Percentiles rank a stretch among this genome's conserved stretches.
Evolutionary conservation across 2,113 vertebrate species (phyloP).

Genomic region (Oncorhynchus nerka): DNA sequence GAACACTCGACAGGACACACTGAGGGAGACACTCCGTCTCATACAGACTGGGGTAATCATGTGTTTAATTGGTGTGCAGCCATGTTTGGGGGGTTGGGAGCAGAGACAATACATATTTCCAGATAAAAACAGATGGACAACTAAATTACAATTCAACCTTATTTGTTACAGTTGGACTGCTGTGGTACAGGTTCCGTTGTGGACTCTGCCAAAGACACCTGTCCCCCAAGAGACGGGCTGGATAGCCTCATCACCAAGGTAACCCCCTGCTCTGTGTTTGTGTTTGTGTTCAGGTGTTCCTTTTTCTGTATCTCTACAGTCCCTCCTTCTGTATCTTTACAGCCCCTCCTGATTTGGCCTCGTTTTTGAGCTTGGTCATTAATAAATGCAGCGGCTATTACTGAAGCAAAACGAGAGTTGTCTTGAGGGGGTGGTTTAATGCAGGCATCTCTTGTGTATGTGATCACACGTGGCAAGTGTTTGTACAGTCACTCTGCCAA

Average conservation of each 20-base stretch:
- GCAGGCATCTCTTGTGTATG: too few species aligned
- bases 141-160: background rate
- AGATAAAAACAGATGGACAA: too few species aligned
- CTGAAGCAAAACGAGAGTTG: too few species aligned
- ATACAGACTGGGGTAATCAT: slow-evolving; percentile 83
- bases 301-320: background rate
- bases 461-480: too few species aligned
- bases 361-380: too few species aligned
- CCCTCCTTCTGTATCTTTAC: background rate
- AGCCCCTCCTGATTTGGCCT: too few species aligned
- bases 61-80: background rate
- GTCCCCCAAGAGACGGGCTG: slow-evolving; percentile 58
- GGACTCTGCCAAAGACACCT: slow-evolving; percentile 74
- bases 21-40: slow-evolving; percentile 79
- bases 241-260: slow-evolving; percentile 70
- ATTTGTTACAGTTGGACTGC: slow-evolving; percentile 80
- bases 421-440: too few species aligned
- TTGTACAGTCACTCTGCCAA: too few species aligned
- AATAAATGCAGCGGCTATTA: too few species aligned
- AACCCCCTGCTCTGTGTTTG: slow-evolving; percentile 32
- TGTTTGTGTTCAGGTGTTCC: slow-evolving; percentile 17
- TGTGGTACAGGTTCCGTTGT: slow-evolving; percentile 69
- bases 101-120: too few species aligned
- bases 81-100: too few species aligned
- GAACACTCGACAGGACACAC: slow-evolving; percentile 46